Conservation (phyloP, 1,140 invertebrate species). For the Drosophila asahinai region DNA sequence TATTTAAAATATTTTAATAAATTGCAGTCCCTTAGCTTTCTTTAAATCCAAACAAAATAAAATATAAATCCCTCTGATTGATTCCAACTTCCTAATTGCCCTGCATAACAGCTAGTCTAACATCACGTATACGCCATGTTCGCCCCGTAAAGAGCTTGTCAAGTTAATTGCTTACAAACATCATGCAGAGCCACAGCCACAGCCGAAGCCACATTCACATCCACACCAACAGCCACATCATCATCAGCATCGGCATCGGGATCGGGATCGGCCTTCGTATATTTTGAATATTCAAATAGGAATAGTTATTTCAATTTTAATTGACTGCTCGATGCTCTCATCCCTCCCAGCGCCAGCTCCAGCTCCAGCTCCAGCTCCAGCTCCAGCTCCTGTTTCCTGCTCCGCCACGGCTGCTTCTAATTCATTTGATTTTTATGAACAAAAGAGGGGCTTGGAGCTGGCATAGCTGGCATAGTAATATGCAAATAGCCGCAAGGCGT, state of each 20-base stretch:
- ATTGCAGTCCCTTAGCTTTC: no score
- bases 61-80: not conserved
- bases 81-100: not conserved
- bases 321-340: conserved; percentile 1
- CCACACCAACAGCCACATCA: not conserved
- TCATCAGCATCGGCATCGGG: not conserved
- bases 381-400: no score
- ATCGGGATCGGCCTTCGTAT: not conserved
- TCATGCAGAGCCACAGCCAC: not conserved
- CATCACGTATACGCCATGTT: conserved; percentile 14
- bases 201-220: not conserved
- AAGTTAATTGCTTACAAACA: conserved; percentile 15
- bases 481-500: conserved; percentile 59
- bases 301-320: conserved; percentile 31
- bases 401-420: conserved; percentile 13
- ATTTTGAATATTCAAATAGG: conserved; percentile 14
- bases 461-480: conserved; percentile 36
- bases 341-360: no score
- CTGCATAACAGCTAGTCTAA: not conserved
- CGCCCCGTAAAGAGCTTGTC: conserved; percentile 8
- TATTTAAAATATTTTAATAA: no score
- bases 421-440: conserved; percentile 44
- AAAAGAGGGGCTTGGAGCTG: conserved; percentile 8
- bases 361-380: no score
- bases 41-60: no score